Evolutionary conservation across 30 jellyfish, hydroid and myxozoan genomes (phyloP).

Genomic region (Sanderia malayensis): DNA sequence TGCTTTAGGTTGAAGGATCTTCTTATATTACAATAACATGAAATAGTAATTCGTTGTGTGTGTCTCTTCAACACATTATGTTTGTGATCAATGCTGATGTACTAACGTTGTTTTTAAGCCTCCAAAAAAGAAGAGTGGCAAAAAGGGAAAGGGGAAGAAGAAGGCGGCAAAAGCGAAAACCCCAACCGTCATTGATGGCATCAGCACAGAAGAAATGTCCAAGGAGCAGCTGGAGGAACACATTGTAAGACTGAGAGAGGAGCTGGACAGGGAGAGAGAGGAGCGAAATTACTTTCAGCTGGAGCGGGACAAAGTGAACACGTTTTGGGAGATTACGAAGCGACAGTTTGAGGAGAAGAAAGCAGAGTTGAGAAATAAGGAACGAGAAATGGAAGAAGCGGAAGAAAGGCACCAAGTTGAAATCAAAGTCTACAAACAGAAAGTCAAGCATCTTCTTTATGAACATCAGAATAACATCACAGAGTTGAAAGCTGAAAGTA

Average conservation of each 20-base stretch:
- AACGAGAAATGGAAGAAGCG: constrained; percentile 95
- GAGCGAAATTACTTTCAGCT: constrained; percentile 91
- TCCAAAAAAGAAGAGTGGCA: constrained; percentile 72
- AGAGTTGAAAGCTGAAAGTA: constrained; percentile 92
- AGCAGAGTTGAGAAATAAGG: constrained; percentile 87
- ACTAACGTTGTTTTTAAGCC: constrained; percentile 51
- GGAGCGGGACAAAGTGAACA: constrained; percentile 95
- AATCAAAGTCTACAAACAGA: constrained; percentile 91
- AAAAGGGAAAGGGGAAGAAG: constrained; percentile 72
- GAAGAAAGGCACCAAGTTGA: constrained; percentile 98
- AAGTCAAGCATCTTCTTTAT: constrained; percentile 90
- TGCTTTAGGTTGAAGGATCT: no score
- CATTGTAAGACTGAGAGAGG: constrained; percentile 88
- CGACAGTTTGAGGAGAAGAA: constrained; percentile 85
- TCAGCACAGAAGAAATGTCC: constrained; percentile 91
- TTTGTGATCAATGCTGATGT: no score
- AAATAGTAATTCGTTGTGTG: no score
- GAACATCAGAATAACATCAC: constrained; percentile 95
- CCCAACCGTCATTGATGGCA: constrained; percentile 94
- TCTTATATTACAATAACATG: no score
- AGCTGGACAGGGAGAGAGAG: constrained; percentile 95
- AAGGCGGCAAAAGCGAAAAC: constrained; percentile 84
- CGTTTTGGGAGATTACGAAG: constrained; percentile 97
- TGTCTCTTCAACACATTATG: no score
- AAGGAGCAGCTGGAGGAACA: constrained; percentile 98